Conservation (phyloP, 2,113 vertebrate genomes). For the Atractosteus spatula region DNA sequence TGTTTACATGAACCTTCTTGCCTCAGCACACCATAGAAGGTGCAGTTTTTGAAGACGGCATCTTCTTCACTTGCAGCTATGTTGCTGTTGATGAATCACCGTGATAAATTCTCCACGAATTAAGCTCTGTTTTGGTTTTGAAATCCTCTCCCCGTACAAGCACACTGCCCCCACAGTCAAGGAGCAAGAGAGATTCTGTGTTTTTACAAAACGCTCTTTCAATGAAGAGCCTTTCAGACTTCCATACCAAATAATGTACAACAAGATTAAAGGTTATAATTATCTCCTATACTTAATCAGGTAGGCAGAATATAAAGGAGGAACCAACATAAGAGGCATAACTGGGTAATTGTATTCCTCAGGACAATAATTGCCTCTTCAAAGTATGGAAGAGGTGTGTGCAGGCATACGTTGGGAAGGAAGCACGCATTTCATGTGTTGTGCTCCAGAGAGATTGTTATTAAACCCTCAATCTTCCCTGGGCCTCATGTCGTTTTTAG, state of each 20-base stretch:
- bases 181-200: not conserved
- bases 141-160: not conserved
- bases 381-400: not conserved
- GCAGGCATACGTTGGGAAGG: not conserved
- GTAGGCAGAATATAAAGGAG: not conserved
- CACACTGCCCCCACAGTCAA: not conserved
- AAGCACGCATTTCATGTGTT: not conserved
- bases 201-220: not conserved
- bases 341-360: not conserved
- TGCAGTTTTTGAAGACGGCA: too few relatives aligned
- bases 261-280: not conserved
- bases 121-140: not conserved
- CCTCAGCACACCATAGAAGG: too few relatives aligned
- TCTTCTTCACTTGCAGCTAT: too few relatives aligned
- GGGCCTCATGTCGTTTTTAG: not conserved
- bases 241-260: not conserved
- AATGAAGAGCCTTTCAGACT: not conserved
- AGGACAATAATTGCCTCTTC: not conserved
- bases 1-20: too few relatives aligned
- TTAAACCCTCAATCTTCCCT: not conserved
- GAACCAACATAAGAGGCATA: not conserved
- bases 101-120: not conserved
- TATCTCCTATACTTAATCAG: constrained; percentile 1
- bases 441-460: not conserved
- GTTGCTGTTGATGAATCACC: not conserved